A percentile compares a stretch with the other conserved stretches of the same genome.
Conservation (phyloP, 2,113 vertebrate species). For the Odocoileus virginianus region DNA sequence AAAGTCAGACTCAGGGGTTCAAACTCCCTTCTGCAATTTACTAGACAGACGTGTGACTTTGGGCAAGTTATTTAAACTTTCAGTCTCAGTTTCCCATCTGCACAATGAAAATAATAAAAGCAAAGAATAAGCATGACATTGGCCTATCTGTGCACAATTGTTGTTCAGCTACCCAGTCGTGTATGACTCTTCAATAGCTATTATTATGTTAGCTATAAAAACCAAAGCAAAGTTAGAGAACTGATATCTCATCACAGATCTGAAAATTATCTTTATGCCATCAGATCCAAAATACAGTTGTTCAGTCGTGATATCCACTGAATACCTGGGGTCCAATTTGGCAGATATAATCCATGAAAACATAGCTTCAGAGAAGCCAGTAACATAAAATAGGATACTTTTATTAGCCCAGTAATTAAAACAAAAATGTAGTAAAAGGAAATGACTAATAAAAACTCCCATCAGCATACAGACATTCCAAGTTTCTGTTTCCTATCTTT, state of each 20-base stretch:
- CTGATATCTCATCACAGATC: background rate
- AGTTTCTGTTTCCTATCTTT: constrained; percentile 46
- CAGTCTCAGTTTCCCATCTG: background rate
- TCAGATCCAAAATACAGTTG: background rate
- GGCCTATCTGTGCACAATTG: background rate
- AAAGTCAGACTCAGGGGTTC: background rate
- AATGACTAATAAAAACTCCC: constrained; percentile 29
- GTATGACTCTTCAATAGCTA: background rate
- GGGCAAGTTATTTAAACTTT: background rate
- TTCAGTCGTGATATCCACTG: background rate
- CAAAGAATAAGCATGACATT: too few species aligned
- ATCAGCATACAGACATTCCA: constrained; percentile 43
- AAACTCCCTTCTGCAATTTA: background rate
- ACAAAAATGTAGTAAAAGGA: constrained; percentile 29
- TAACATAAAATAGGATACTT: background rate
- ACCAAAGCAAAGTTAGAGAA: background rate
- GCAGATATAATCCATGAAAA: constrained; percentile 31
- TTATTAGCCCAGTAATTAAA: background rate
- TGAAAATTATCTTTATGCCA: background rate
- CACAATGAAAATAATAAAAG: background rate
- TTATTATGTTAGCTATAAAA: background rate
- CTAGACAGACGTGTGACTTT: background rate
- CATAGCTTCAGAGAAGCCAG: background rate
- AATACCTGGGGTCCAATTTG: background rate
- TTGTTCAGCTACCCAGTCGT: background rate